Conservation (phyloP, 2,888 invertebrate species). For the Callinectes sapidus region DNA sequence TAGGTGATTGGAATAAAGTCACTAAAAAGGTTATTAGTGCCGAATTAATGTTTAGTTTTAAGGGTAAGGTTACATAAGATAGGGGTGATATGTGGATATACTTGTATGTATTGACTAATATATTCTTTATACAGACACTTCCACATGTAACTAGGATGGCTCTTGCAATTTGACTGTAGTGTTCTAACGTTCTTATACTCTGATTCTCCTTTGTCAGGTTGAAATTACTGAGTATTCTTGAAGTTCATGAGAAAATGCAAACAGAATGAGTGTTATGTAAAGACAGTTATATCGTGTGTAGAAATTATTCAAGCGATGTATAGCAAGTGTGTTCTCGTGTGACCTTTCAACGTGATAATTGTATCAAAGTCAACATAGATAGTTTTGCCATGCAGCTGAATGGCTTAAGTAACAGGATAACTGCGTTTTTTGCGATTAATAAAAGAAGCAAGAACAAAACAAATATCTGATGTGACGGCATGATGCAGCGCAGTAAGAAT, state of each 20-base stretch:
- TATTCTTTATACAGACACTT: too few relatives aligned
- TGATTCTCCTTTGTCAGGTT: background rate
- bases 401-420: background rate
- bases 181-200: background rate
- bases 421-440: background rate
- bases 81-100: too few relatives aligned
- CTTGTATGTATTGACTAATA: background rate
- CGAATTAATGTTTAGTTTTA: too few relatives aligned
- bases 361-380: too few relatives aligned
- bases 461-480: background rate
- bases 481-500: background rate
- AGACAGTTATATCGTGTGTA: background rate
- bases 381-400: too few relatives aligned
- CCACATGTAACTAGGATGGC: too few relatives aligned
- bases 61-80: too few relatives aligned
- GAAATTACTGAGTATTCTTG: background rate
- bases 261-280: background rate
- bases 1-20: too few relatives aligned
- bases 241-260: background rate
- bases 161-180: too few relatives aligned
- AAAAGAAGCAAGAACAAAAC: too few relatives aligned
- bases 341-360: background rate
- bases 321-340: background rate
- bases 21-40: too few relatives aligned
- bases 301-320: background rate